Percentiles rank a stretch among this genome's conserved stretches.
phyloP scores from a whole-genome alignment of 2,113 vertebrate species.

The Hippotragus niger region DNA sequence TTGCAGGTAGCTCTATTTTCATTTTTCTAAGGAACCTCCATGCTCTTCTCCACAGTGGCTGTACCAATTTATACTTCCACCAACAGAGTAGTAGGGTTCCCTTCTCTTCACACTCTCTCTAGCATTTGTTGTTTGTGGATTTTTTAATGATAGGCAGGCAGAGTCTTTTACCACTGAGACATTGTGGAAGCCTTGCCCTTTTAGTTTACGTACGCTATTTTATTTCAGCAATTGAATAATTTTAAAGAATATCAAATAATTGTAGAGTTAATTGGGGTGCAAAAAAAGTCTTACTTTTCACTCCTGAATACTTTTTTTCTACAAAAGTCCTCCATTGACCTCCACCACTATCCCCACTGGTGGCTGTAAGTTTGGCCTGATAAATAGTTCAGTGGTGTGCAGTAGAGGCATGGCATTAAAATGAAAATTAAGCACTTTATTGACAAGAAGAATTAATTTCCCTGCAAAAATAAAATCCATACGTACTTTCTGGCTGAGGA shows the following conservation, averaged over 20 bases:
- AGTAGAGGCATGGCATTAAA: constrained; percentile 62
- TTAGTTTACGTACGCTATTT: not conserved
- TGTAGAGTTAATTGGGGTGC: not conserved
- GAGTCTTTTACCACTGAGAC: not conserved
- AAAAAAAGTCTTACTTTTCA: not conserved
- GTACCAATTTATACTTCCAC: not conserved
- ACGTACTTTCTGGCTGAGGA: constrained; percentile 55
- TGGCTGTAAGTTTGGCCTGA: constrained; percentile 51
- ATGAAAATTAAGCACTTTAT: constrained; percentile 76
- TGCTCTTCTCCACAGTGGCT: not conserved
- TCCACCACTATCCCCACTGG: not conserved
- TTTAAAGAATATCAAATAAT: not conserved
- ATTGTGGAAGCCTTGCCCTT: not conserved
- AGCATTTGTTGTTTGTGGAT: not conserved
- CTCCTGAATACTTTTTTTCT: not conserved
- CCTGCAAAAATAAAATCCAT: constrained; percentile 67
- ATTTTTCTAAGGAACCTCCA: not conserved
- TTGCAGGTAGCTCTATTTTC: not conserved
- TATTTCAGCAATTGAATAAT: not conserved
- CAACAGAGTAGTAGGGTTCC: not conserved
- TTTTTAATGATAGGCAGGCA: not conserved
- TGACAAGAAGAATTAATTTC: constrained; percentile 73
- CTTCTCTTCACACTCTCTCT: not conserved
- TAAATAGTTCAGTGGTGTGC: constrained; percentile 38
- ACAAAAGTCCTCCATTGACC: not conserved